phyloP scores from a whole-genome alignment of 2,888 invertebrate genomes.

The Heliconius cydno region DNA sequence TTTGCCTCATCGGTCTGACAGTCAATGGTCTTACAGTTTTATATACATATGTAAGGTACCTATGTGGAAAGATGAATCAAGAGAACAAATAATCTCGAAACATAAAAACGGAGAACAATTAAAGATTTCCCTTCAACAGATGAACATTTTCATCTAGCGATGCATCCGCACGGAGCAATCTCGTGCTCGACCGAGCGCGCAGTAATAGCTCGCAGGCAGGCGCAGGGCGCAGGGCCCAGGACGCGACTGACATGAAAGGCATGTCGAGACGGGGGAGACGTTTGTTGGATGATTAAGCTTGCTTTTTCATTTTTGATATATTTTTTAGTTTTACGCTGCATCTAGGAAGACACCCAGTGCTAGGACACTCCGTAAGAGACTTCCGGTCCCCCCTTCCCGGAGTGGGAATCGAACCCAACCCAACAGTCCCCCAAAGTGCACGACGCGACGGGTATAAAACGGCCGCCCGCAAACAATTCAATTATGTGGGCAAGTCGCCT shows the following conservation, averaged over 20 bases:
- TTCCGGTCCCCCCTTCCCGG: background rate
- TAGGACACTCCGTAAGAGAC: background rate
- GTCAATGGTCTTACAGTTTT: too few relatives aligned
- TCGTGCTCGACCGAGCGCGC: conserved; percentile 48
- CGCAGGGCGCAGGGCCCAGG: conserved; percentile 3
- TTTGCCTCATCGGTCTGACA: background rate
- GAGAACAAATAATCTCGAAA: background rate
- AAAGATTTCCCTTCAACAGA: conserved; percentile 1
- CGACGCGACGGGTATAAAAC: background rate
- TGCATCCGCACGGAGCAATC: conserved; percentile 38
- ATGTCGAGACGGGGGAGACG: background rate
- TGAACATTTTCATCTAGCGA: conserved; percentile 16
- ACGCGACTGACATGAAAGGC: conserved; percentile 16
- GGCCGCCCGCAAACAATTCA: conserved; percentile 18
- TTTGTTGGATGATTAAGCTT: background rate
- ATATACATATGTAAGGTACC: too few relatives aligned
- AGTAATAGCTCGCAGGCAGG: conserved; percentile 52
- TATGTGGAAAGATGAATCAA: too few relatives aligned
- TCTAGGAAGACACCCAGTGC: background rate
- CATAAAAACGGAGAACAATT: background rate
- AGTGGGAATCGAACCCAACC: too few relatives aligned
- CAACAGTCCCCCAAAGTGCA: too few relatives aligned
- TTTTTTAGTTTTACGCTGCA: background rate
- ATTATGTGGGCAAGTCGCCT: conserved; percentile 14
- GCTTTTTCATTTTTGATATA: conserved; percentile 8